Base-by-base conservation (phyloP, 53 echinoderm and acorn worm genomes). In the Zoroaster sp. region DNA sequence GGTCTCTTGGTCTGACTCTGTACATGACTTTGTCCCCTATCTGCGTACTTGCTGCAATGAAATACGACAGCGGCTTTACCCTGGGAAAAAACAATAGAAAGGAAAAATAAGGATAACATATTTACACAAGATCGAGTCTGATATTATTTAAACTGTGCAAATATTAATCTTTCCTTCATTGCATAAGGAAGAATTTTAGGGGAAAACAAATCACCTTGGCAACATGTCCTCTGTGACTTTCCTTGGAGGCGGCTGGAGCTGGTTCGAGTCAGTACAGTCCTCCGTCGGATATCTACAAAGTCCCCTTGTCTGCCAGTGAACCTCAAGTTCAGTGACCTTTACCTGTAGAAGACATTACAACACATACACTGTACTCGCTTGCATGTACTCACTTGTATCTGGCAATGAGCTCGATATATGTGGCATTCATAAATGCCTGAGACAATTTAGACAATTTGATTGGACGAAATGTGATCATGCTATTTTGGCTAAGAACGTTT, bases 21-120 rank as follows among this genome's bases (percentile, higher is more conserved):
- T 93, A 96, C 91, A 99, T 90, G 31, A 74, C 94, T 73, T 96
- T 99, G 87, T 99, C 99, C 10, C 99, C 99, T 4, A 99, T 93
- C 80, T 99, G 99, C 8, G 96, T 78, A 78, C 92, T 96, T 20
- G 96, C 99, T 68, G 94, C 91, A 23, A 90, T 93, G 74, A 94
- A 94, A 71, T 92, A 96, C 46, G 94, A 87, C 38, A 99, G 78
- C 34, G 94, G 90, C 65, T 89, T 89, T 13, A 94, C 90, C 55
- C 99, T 96, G 79, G 3, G 46, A 52, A 9, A 66, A 46, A 40
- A 59, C 2, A 59, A 21, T 11, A 9, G 8, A n/a, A 7, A n/a
- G 3, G 0, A 7, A 25, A 23, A 59, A 71, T n/a, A 25, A 28
- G 12, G 32, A 17, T 7, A 71, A 28, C 25, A 71, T 12, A 14